Conservation (phyloP, 2,888 invertebrate species). For the Chrysolina oricalcia region DNA sequence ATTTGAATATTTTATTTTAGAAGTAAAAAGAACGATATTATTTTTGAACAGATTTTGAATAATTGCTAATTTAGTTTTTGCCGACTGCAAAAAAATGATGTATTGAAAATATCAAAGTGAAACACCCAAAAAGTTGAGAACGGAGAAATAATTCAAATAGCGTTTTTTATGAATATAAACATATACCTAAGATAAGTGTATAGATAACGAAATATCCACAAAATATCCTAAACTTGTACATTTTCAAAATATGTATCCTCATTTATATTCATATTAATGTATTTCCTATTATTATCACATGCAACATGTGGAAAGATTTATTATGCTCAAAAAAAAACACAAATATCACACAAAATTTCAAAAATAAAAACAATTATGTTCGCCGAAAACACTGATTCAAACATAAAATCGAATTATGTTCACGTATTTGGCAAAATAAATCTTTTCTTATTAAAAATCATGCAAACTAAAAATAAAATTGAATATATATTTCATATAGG, state of each 20-base stretch:
- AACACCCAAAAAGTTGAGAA: slow-evolving; percentile 34
- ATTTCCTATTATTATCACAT: slow-evolving; percentile 51
- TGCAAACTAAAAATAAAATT: slow-evolving; percentile 60
- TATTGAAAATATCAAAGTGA: slow-evolving; percentile 2
- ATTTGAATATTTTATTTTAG: too few species aligned
- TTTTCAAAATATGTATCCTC: slow-evolving; percentile 44
- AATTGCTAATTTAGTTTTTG: too few species aligned
- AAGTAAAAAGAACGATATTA: too few species aligned
- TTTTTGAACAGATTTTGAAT: too few species aligned
- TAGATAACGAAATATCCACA: slow-evolving; percentile 43
- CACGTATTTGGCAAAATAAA: slow-evolving; percentile 55
- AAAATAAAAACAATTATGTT: slow-evolving; percentile 31
- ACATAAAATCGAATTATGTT: slow-evolving; percentile 31
- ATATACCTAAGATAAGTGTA: slow-evolving; percentile 46
- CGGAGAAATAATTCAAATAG: slow-evolving; percentile 36
- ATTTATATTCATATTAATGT: slow-evolving; percentile 56
- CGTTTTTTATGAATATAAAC: slow-evolving; percentile 49
- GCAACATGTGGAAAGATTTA: slow-evolving; percentile 53
- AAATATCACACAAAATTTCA: slow-evolving; percentile 32
- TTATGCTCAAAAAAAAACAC: slow-evolving; percentile 47
- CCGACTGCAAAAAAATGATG: too few species aligned
- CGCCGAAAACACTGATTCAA: slow-evolving; percentile 25
- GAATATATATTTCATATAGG: slow-evolving; percentile 53
- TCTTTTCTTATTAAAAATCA: slow-evolving; percentile 52
- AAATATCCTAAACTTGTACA: slow-evolving; percentile 48